These are phyloP conservation scores for Amblyjoppa fuscipennis DNA, from an alignment of 2,888 invertebrate species.

Conservation along the genomic window DNA sequence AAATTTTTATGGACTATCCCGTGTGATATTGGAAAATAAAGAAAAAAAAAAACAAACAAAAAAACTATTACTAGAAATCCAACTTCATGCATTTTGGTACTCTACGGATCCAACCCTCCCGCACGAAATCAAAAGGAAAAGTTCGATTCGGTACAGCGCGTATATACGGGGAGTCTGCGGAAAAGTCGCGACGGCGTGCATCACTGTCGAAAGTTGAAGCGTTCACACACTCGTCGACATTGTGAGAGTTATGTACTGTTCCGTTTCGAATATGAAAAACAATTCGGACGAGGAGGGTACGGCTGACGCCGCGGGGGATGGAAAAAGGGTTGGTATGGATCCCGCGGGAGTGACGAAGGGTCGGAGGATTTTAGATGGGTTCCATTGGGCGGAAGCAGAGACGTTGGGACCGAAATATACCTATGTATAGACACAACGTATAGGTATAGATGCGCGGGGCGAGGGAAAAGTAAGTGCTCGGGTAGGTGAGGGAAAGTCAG, in stretches of 20 bases:
- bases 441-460: constrained; percentile 3
- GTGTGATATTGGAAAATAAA: too few relatives aligned
- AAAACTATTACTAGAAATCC: too few relatives aligned
- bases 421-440: background rate
- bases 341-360: constrained; percentile 60
- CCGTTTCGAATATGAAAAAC: constrained; percentile 81
- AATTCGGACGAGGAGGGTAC: constrained; percentile 73
- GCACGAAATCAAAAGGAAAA: constrained; percentile 50
- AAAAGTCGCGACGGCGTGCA: constrained; percentile 60
- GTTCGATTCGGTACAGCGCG: constrained; percentile 40
- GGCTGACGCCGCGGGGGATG: constrained; percentile 8
- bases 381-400: constrained; percentile 64
- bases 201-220: constrained; percentile 66
- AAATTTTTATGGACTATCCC: background rate
- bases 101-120: constrained; percentile 21
- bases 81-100: background rate
- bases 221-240: constrained; percentile 44
- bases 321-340: constrained; percentile 73
- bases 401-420: constrained; percentile 35
- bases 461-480: constrained; percentile 51
- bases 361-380: constrained; percentile 66
- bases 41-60: too few relatives aligned
- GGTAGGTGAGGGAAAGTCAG: constrained; percentile 53
- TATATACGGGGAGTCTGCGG: constrained; percentile 29
- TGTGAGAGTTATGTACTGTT: constrained; percentile 72